Percentiles rank a stretch among this genome's conserved stretches.
phyloP scores from a whole-genome alignment of 2,888 invertebrate genomes.

The Seladonia tumulorum region DNA sequence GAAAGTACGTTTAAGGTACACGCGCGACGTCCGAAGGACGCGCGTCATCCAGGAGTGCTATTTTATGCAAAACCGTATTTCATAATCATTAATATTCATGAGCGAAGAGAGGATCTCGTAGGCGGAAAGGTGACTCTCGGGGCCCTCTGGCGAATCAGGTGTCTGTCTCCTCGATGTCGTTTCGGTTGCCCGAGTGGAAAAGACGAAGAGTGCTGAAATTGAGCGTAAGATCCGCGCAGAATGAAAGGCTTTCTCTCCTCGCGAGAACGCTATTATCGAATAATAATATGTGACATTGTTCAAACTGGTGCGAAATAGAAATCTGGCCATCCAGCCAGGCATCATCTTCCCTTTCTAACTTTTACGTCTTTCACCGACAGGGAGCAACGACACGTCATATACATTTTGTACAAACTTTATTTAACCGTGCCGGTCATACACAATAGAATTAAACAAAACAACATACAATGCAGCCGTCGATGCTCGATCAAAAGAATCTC shows the following conservation, averaged over 20 bases:
- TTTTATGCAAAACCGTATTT: slow-evolving; percentile 27
- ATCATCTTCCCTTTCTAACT: neutral
- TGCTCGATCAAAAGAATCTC: neutral
- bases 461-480: neutral
- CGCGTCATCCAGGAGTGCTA: neutral
- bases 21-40: neutral
- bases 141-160: slow-evolving; percentile 46
- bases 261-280: neutral
- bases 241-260: neutral
- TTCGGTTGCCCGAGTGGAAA: neutral
- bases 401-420: slow-evolving; percentile 45
- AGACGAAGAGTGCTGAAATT: slow-evolving; percentile 27
- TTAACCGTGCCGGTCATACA: slow-evolving; percentile 12
- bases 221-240: neutral
- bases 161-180: neutral
- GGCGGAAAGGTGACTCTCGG: slow-evolving; percentile 38
- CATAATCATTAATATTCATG: slow-evolving; percentile 51
- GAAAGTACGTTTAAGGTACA: neutral
- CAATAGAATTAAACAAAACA: neutral
- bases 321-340: neutral
- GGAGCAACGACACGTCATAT: neutral
- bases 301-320: slow-evolving; percentile 17
- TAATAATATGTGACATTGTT: slow-evolving; percentile 15
- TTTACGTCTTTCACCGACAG: neutral
- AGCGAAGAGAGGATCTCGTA: slow-evolving; percentile 22